A percentile compares a stretch with the other conserved stretches of the same genome.
phyloP scores from a whole-genome alignment of 2,113 vertebrate genomes.

The Fukomys damarensis region DNA sequence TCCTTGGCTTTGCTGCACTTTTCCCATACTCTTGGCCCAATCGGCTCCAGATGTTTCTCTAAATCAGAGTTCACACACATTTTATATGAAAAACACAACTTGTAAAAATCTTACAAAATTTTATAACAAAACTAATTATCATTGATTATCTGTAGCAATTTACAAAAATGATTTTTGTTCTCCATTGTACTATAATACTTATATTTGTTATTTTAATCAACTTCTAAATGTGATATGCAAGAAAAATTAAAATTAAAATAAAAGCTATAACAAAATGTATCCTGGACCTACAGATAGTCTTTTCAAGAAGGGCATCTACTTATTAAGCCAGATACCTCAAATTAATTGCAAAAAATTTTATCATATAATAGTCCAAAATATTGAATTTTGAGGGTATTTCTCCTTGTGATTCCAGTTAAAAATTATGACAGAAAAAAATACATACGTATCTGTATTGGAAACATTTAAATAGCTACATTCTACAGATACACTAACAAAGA shows the following conservation, averaged over 20 bases:
- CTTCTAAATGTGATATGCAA: background rate
- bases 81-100: background rate
- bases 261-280: slow-evolving; percentile 2
- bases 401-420: background rate
- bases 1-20: background rate
- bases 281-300: background rate
- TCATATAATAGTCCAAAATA: background rate
- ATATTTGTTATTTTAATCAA: slow-evolving; percentile 19
- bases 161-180: slow-evolving; percentile 30
- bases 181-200: background rate
- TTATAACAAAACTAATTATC: slow-evolving; percentile 44
- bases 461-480: background rate
- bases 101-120: slow-evolving; percentile 3
- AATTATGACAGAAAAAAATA: background rate
- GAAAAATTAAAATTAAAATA: slow-evolving; percentile 39
- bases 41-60: background rate
- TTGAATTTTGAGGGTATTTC: background rate
- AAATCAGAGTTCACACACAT: background rate
- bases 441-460: background rate
- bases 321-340: background rate
- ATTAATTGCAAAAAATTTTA: slow-evolving; percentile 19
- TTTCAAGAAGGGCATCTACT: background rate
- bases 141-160: slow-evolving; percentile 25
- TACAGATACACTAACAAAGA: slow-evolving; percentile 27
- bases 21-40: background rate